Percentiles rank a stretch among this genome's conserved stretches.
These are phyloP conservation scores for Tachina fera DNA, from an alignment of 2,888 invertebrate species.

Conservation along the genomic window DNA sequence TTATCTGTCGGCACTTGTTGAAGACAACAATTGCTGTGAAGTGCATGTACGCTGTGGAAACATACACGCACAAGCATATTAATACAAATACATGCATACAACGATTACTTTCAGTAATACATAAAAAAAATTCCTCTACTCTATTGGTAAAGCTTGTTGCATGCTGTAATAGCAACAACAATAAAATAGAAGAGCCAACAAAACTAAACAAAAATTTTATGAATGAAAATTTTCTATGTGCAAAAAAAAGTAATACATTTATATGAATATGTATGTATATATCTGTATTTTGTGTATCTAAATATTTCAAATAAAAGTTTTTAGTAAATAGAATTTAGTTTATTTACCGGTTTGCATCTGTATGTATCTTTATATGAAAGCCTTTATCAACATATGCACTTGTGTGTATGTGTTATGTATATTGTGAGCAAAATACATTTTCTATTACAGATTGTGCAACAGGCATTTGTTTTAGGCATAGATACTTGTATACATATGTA, in stretches of 20 bases:
- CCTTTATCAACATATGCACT: neutral
- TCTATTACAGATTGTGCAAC: conserved; percentile 65
- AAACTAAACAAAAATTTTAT: conserved; percentile 64
- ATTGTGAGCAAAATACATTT: conserved; percentile 20
- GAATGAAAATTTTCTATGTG: conserved; percentile 58
- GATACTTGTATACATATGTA: neutral
- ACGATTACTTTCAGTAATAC: conserved; percentile 29
- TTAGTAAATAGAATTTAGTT: conserved; percentile 66
- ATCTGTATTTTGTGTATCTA: conserved; percentile 47
- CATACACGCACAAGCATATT: conserved; percentile 5
- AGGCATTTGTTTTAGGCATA: conserved; percentile 59
- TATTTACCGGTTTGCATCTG: neutral
- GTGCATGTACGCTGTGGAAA: conserved; percentile 24
- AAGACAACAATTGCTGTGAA: conserved; percentile 42
- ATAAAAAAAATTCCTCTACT: conserved; percentile 21
- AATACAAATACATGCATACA: conserved; percentile 3
- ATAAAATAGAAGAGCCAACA: conserved; percentile 12
- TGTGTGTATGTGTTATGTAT: conserved; percentile 17
- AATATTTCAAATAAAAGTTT: conserved; percentile 65
- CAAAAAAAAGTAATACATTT: neutral
- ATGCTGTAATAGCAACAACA: conserved; percentile 43
- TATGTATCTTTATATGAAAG: neutral
- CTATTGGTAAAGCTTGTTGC: conserved; percentile 59
- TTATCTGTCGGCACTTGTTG: conserved; percentile 58
- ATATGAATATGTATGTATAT: neutral